Evolutionary conservation across 2,888 invertebrate genomes (phyloP).

Genomic region (Pemphredon lugubris): DNA sequence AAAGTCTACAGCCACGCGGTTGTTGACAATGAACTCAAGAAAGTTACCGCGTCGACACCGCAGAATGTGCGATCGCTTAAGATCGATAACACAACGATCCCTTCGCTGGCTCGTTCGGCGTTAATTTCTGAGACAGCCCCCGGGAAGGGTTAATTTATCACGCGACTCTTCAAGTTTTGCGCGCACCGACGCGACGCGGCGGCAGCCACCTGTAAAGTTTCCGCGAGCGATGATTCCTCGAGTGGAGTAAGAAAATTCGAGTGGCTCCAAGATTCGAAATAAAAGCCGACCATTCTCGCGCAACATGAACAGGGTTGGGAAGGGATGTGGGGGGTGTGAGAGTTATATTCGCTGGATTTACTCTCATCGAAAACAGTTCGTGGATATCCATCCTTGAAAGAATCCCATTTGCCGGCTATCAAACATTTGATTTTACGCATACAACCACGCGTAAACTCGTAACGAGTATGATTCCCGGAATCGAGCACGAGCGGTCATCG

Average conservation of each 20-base stretch:
- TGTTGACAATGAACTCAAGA: neutral
- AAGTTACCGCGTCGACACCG: neutral
- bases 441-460: conserved; percentile 25
- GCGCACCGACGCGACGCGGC: conserved; percentile 16
- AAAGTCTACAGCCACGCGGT: too few species aligned
- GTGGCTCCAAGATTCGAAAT: conserved; percentile 17
- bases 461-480: conserved; percentile 11
- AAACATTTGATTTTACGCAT: conserved; percentile 42
- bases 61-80: neutral
- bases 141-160: conserved; percentile 48
- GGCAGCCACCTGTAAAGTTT: conserved; percentile 28
- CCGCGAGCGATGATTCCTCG: conserved; percentile 36
- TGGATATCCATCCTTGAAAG: conserved; percentile 15
- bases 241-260: conserved; percentile 40
- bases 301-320: too few species aligned
- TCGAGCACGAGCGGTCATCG: too few species aligned
- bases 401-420: conserved; percentile 37
- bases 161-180: conserved; percentile 32
- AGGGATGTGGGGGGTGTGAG: too few species aligned
- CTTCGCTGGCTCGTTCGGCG: conserved; percentile 18
- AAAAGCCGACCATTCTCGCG: too few species aligned
- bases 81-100: conserved; percentile 31
- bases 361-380: conserved; percentile 15
- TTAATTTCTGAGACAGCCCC: conserved; percentile 15
- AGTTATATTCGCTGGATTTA: conserved; percentile 37